Conservation (phyloP, 2,797 vertebrate genomes). For the Alfaro cultratus region DNA sequence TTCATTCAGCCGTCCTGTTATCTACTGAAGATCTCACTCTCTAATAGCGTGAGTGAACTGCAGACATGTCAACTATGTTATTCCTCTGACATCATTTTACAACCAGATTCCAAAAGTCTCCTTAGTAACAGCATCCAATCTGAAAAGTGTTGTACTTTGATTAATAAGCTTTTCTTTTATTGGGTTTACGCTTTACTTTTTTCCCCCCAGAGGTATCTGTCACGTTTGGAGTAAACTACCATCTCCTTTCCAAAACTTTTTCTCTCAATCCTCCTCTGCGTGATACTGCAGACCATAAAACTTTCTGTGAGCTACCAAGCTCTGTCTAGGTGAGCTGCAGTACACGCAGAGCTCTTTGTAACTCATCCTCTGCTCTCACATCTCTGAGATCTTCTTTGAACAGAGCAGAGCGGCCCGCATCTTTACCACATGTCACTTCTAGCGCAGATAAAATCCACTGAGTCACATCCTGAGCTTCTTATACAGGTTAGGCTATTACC, state of each 20-base stretch:
- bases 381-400: constrained; percentile 64
- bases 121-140: neutral
- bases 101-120: neutral
- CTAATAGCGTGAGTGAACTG: neutral
- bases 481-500: constrained; percentile 33
- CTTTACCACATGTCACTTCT: constrained; percentile 20
- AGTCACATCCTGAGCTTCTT: constrained; percentile 42
- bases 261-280: neutral
- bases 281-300: neutral
- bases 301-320: neutral
- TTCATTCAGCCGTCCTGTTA: neutral
- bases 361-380: constrained; percentile 33
- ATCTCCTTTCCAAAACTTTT: neutral
- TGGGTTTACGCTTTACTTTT: neutral
- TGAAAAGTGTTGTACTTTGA: neutral
- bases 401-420: constrained; percentile 40
- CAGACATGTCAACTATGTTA: neutral
- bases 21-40: neutral
- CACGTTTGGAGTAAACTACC: neutral
- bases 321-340: constrained; percentile 42
- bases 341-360: neutral
- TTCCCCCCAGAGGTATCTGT: neutral
- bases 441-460: constrained; percentile 27
- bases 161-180: neutral
- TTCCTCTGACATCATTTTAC: neutral